These are phyloP conservation scores for Equus quagga DNA, from an alignment of 2,113 vertebrate genomes.

Conservation along the genomic window DNA sequence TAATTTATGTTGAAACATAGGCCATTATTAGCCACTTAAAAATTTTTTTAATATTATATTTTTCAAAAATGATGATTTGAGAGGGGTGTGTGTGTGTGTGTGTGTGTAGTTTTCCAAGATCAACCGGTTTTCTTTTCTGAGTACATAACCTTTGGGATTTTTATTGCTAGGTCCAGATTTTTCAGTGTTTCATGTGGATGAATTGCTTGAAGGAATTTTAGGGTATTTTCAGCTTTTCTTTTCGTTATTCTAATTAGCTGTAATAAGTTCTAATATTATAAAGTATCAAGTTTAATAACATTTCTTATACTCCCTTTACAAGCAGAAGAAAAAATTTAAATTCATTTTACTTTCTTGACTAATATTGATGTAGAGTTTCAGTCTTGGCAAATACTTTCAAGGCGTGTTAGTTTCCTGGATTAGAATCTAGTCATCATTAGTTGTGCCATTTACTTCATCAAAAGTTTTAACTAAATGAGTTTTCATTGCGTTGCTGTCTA, in stretches of 20 bases:
- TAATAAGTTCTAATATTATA: conserved; percentile 26
- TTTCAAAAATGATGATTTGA: neutral
- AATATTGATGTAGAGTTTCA: neutral
- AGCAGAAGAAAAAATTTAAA: conserved; percentile 9
- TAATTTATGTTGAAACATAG: conserved; percentile 16
- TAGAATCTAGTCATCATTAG: neutral
- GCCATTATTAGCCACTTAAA: neutral
- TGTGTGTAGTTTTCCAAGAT: neutral
- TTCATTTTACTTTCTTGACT: neutral
- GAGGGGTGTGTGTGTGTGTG: neutral
- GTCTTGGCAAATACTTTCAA: neutral
- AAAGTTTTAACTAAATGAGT: neutral
- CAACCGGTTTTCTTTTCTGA: neutral
- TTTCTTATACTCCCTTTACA: neutral
- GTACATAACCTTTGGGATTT: neutral
- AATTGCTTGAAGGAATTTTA: conserved; percentile 14
- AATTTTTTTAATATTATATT: neutral
- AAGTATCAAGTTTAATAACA: neutral
- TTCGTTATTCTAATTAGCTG: neutral
- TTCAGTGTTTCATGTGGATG: neutral
- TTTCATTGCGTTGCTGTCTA: neutral
- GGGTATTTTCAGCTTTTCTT: neutral
- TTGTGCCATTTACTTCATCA: neutral
- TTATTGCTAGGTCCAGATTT: neutral
- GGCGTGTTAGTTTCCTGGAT: neutral